phyloP scores from a whole-genome alignment of 2,113 vertebrate genomes.

The Epinephelus cyanopodus region DNA sequence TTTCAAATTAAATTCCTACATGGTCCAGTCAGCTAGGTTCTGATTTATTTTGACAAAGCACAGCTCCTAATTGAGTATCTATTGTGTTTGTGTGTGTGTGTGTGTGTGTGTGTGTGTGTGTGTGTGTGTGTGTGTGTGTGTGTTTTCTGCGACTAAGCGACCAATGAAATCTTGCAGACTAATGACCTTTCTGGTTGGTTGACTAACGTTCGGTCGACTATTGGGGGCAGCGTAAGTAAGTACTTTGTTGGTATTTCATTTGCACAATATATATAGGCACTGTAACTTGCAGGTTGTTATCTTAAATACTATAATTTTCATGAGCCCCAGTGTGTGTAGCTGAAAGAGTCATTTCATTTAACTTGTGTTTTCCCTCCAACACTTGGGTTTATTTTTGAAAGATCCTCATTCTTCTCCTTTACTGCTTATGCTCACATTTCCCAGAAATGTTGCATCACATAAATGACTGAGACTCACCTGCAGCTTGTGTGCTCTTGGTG shows the following conservation, averaged over 20 bases:
- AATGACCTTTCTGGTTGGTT: no score
- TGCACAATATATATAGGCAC: background rate
- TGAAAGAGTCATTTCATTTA: background rate
- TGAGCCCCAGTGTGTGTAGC: background rate
- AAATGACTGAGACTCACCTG: background rate
- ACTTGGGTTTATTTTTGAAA: background rate
- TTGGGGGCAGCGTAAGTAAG: background rate
- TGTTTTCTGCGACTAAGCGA: no score
- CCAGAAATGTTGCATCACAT: conserved; percentile 17
- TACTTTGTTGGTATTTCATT: background rate
- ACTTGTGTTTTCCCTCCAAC: background rate
- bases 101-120: no score
- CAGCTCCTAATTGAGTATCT: no score
- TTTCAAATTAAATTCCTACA: no score
- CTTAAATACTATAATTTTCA: background rate
- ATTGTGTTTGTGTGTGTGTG: no score
- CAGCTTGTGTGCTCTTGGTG: conserved; percentile 5
- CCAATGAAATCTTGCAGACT: no score
- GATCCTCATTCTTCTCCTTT: background rate
- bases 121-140: no score
- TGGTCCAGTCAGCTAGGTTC: no score
- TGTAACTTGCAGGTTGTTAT: background rate
- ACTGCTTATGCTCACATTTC: conserved; percentile 17
- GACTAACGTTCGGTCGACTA: no score
- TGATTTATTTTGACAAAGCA: no score